Conservation (phyloP, 2,113 vertebrate species). For the Fukomys damarensis region DNA sequence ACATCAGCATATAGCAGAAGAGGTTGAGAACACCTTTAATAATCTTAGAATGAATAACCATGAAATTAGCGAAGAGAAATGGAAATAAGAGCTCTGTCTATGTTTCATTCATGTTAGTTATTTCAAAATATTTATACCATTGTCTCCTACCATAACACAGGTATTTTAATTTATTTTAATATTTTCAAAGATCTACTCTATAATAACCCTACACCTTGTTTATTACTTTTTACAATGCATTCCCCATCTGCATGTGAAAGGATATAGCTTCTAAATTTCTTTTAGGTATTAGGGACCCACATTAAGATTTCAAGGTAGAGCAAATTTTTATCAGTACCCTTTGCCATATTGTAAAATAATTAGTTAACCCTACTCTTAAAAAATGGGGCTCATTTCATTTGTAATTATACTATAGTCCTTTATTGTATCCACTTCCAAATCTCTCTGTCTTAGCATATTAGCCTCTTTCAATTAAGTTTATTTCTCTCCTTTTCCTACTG, state of each 20-base stretch:
- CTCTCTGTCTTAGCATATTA: not conserved
- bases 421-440: not conserved
- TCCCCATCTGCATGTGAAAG: not conserved
- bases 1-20: not conserved
- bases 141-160: not conserved
- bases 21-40: not conserved
- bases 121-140: constrained; percentile 1
- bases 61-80: constrained; percentile 12
- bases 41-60: constrained; percentile 30
- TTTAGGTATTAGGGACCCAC: not conserved
- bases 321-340: not conserved
- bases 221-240: not conserved
- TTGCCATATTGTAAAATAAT: not conserved
- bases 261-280: not conserved
- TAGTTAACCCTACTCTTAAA: not conserved
- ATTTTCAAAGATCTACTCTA: not conserved
- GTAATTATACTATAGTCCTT: not conserved
- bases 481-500: not conserved
- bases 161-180: not conserved
- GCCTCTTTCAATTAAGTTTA: not conserved
- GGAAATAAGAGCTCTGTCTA: not conserved
- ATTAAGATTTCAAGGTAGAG: not conserved
- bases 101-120: constrained; percentile 11
- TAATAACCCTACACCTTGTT: not conserved
- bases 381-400: not conserved